These are phyloP conservation scores for Drosophila lacertosa DNA, from an alignment of 1,140 invertebrate species.

Conservation along the genomic window DNA sequence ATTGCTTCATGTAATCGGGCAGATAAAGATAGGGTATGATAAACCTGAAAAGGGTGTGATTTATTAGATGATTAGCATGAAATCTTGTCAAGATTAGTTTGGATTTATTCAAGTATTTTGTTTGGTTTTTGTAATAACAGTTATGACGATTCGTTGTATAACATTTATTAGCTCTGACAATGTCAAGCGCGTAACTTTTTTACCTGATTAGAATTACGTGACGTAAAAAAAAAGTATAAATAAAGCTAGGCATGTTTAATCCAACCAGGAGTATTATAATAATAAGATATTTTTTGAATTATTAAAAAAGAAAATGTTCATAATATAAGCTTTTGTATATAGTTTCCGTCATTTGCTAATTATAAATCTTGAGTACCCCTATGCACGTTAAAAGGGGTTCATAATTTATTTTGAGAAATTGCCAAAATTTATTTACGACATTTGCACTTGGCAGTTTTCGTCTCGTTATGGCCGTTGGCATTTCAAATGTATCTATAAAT, in stretches of 20 bases:
- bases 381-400: not conserved
- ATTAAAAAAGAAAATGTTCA: too few species aligned
- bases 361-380: conserved; percentile 8
- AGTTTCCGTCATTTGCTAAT: not conserved
- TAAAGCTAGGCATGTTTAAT: too few species aligned
- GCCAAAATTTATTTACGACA: conserved; percentile 51
- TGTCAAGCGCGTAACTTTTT: too few species aligned
- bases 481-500: conserved; percentile 12
- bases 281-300: too few species aligned
- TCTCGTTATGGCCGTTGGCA: conserved; percentile 19
- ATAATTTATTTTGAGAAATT: conserved; percentile 41
- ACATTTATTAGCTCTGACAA: not conserved
- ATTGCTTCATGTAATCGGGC: conserved; percentile 88
- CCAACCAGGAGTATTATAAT: too few species aligned
- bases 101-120: not conserved
- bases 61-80: conserved; percentile 9
- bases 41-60: conserved; percentile 85
- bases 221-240: too few species aligned
- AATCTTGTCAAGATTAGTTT: conserved; percentile 15
- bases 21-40: conserved; percentile 96
- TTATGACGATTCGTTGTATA: not conserved
- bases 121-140: not conserved
- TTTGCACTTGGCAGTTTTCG: conserved; percentile 39
- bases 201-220: not conserved
- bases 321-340: too few species aligned